Base-by-base conservation (phyloP, 2,888 invertebrate species). In the Noctua janthina region DNA sequence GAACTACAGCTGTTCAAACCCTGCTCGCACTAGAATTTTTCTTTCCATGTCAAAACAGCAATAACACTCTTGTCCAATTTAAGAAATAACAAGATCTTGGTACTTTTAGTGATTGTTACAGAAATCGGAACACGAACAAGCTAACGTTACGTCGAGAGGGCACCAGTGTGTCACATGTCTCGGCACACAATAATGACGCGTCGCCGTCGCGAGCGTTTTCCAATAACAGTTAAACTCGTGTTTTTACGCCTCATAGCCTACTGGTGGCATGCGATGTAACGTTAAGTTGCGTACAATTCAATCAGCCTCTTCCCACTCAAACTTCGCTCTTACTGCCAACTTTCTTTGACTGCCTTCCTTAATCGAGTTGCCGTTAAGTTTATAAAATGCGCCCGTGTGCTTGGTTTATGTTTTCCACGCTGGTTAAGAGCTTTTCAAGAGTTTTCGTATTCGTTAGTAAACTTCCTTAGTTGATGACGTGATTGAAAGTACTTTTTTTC, bases 361-460 rank as follows among this genome's bases (percentile, higher is more conserved):
- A 96, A 96, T 95, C 94, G 94, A 95, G 95, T 96, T 95, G 90
- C 89, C 92, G 93, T 94, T 94, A 95, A 95, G 94, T 96, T 96
- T 94, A 93, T 94, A 95, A 95, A 95, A 95, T 93, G 94, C 94
- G 94, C 94, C 94, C 93, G 95, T 94, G 93, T 93, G 94, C 94
- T 94, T 92, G 94, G 93, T 94, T 95, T 95, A 95, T 95, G 95
- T 95, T 95, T 94, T 94, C 93, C 91, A 91, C 93, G 91, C 92
- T 94, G 93, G 93, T 95, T 95, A 93, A 95, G 94, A 95, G 95
- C 94, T 95, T 94, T 94, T 91, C 92, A 92, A 93, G 93, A 94
- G 94, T 94, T 94, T 93, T 93, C 92, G 93, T 94, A 93, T 91
- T 92, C 92, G 91, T 89, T 94, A 94, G 94, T 91, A 91, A 94